These are phyloP conservation scores for Haliaeetus leucogaster DNA, from an alignment of 2,113 vertebrate species.

Conservation along the genomic window DNA sequence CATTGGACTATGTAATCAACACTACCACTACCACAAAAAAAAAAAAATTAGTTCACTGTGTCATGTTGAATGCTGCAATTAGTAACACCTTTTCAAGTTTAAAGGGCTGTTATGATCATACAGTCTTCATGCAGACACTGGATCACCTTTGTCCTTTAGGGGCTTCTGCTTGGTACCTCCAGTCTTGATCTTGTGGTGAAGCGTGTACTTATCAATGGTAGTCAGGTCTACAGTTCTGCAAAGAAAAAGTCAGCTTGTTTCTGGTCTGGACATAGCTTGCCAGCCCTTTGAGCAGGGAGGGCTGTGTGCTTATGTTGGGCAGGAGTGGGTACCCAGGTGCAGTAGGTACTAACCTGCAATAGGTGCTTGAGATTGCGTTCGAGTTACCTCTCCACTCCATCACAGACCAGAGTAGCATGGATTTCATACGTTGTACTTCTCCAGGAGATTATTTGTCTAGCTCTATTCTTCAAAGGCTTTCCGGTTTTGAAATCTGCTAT, in stretches of 20 bases:
- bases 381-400: neutral
- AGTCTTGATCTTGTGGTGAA: neutral
- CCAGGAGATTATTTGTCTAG: neutral
- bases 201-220: accelerated
- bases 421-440: neutral
- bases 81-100: neutral
- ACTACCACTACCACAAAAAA: neutral
- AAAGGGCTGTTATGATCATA: neutral
- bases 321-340: neutral
- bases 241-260: neutral
- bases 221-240: neutral
- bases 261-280: neutral
- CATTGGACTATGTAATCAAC: neutral
- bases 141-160: neutral
- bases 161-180: neutral
- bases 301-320: neutral
- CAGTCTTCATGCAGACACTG: neutral
- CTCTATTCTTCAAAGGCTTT: neutral
- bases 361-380: accelerated
- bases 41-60: neutral
- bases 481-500: neutral
- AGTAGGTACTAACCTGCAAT: neutral
- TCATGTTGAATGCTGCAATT: neutral
- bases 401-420: neutral
- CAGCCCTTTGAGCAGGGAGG: neutral